phyloP scores from a whole-genome alignment of 2,113 vertebrate genomes.

The Gobio gobio region DNA sequence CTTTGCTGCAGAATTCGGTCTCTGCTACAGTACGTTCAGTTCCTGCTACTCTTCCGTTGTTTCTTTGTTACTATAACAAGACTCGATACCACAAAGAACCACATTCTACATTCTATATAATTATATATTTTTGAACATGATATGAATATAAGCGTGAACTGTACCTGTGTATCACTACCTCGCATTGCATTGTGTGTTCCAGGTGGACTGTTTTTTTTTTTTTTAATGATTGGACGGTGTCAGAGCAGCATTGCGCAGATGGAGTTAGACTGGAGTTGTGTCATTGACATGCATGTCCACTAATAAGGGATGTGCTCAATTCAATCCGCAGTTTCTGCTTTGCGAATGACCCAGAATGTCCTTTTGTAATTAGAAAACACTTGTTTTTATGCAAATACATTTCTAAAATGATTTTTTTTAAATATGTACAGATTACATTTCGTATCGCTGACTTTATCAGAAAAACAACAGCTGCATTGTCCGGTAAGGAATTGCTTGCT shows the following conservation, averaged over 20 bases:
- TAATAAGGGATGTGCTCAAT: constrained; percentile 30
- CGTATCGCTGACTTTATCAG: constrained; percentile 9
- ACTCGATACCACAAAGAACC: constrained; percentile 9
- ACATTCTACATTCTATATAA: background rate
- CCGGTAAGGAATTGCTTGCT: background rate
- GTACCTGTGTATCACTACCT: constrained; percentile 55
- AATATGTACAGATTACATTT: constrained; percentile 33
- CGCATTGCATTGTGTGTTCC: constrained; percentile 34
- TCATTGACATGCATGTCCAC: background rate
- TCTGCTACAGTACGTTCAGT: background rate
- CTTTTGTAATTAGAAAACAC: constrained; percentile 38
- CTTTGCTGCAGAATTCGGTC: constrained; percentile 23
- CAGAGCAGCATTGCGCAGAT: background rate
- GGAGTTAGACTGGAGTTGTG: background rate
- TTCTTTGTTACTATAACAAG: background rate
- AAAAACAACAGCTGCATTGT: background rate
- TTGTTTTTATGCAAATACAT: constrained; percentile 36
- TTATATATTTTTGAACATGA: background rate
- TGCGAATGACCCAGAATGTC: constrained; percentile 40
- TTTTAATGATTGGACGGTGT: background rate
- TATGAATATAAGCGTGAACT: constrained; percentile 34
- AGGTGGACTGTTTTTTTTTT: constrained; percentile 22
- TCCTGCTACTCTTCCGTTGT: background rate
- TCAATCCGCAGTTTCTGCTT: constrained; percentile 44
- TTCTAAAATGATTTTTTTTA: constrained; percentile 20